Percentiles rank a stretch among this genome's conserved stretches.
phyloP scores from a whole-genome alignment of 64 coral and sea anemone genomes.

The Trachythela sp. region DNA sequence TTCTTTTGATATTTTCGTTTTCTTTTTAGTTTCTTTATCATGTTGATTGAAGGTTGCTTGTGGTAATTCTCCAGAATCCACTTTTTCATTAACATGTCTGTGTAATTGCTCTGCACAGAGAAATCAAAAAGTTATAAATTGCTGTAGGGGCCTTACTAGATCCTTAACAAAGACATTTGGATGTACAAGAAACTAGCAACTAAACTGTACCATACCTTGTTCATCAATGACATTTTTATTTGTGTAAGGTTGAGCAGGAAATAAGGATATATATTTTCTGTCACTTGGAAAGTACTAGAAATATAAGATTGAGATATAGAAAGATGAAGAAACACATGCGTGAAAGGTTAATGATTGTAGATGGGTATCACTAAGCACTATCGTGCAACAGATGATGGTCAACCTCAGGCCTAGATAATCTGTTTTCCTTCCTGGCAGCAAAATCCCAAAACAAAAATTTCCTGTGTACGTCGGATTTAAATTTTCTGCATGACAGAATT shows the following conservation, averaged over 20 bases:
- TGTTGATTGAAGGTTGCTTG: background rate
- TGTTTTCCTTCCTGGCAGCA: no score
- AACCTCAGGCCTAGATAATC: no score
- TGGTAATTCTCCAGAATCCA: background rate
- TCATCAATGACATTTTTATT: slow-evolving; percentile 45
- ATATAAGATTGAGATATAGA: background rate
- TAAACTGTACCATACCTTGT: slow-evolving; percentile 51
- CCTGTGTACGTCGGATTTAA: no score
- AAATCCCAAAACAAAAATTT: no score
- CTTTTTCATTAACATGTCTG: background rate
- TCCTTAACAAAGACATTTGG: background rate
- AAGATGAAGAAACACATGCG: background rate
- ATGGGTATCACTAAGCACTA: no score
- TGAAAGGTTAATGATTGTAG: no score
- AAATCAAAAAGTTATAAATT: no score
- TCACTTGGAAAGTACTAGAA: slow-evolving; percentile 75
- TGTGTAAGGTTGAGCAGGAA: slow-evolving; percentile 55
- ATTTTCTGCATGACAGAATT: no score
- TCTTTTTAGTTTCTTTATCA: background rate
- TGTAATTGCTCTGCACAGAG: background rate
- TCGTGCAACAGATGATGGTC: no score
- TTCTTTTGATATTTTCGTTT: background rate
- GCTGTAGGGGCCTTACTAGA: no score
- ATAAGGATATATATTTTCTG: slow-evolving; percentile 76
- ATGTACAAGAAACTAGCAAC: background rate